Percentiles rank a stretch among this genome's conserved stretches.
Conservation (phyloP, 2,113 vertebrate species). For the Siniperca knerii region DNA sequence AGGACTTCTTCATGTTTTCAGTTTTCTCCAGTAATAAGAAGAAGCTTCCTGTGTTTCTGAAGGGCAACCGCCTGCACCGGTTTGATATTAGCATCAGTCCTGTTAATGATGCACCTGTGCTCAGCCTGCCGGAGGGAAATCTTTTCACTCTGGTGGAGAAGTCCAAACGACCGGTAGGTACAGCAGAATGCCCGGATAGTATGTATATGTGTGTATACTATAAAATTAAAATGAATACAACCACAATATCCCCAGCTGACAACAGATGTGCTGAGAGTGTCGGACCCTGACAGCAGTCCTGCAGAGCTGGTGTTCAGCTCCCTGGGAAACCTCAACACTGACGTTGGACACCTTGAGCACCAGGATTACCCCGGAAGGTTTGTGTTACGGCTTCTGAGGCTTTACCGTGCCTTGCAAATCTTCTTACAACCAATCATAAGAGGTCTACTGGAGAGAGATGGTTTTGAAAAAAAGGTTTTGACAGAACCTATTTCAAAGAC, state of each 20-base stretch:
- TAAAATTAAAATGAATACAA: constrained; percentile 2
- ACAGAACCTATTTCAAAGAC: neutral
- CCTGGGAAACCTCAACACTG: constrained; percentile 85
- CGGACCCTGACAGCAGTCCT: constrained; percentile 86
- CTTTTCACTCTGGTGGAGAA: constrained; percentile 86
- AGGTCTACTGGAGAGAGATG: neutral
- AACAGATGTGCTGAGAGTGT: constrained; percentile 81
- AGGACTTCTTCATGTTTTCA: constrained; percentile 89
- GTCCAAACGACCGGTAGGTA: constrained; percentile 82
- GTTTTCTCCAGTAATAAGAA: constrained; percentile 84
- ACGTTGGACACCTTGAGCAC: constrained; percentile 89
- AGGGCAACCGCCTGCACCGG: constrained; percentile 76
- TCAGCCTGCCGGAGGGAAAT: constrained; percentile 87
- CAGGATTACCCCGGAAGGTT: constrained; percentile 74
- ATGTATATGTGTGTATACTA: neutral
- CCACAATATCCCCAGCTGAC: constrained; percentile 70
- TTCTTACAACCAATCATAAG: constrained; percentile 6
- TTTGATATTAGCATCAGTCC: constrained; percentile 87
- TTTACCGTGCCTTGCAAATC: constrained; percentile 14
- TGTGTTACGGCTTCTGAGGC: constrained; percentile 4
- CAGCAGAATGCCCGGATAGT: neutral
- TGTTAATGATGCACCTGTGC: constrained; percentile 88
- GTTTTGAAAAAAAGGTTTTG: neutral
- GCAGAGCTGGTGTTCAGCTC: constrained; percentile 83
- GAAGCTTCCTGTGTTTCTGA: constrained; percentile 77